Conservation (phyloP, 2,113 vertebrate species). For the Scopus umbretta region DNA sequence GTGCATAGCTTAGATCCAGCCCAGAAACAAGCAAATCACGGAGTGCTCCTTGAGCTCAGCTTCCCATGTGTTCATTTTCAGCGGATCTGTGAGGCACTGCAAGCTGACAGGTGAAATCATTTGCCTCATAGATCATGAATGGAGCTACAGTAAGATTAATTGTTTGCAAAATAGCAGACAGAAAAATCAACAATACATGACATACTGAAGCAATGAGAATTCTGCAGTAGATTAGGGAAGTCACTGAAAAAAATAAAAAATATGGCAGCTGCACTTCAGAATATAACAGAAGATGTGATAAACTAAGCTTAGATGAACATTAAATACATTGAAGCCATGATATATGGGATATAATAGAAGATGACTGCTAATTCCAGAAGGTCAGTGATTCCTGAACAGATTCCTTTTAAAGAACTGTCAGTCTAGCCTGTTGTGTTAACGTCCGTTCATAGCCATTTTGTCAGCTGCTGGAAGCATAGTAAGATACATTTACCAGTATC, state of each 20-base stretch:
- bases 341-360: background rate
- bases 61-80: conserved; percentile 18
- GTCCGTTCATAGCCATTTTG: background rate
- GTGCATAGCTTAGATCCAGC: background rate
- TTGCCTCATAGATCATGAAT: conserved; percentile 48
- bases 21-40: background rate
- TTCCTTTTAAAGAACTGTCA: background rate
- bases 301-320: background rate
- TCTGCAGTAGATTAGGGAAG: background rate
- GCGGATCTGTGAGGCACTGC: background rate
- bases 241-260: background rate
- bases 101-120: conserved; percentile 52
- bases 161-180: conserved; percentile 15
- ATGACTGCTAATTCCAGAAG: background rate
- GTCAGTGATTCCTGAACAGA: background rate
- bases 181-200: conserved; percentile 14
- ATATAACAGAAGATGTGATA: background rate
- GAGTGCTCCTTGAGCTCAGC: background rate
- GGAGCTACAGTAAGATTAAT: conserved; percentile 27
- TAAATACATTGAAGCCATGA: background rate
- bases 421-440: background rate
- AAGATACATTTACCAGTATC: background rate
- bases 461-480: background rate
- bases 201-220: background rate
- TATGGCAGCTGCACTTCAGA: background rate